Evolutionary conservation across 2,888 invertebrate genomes (phyloP).

Genomic region (Drosophila lutescens): DNA sequence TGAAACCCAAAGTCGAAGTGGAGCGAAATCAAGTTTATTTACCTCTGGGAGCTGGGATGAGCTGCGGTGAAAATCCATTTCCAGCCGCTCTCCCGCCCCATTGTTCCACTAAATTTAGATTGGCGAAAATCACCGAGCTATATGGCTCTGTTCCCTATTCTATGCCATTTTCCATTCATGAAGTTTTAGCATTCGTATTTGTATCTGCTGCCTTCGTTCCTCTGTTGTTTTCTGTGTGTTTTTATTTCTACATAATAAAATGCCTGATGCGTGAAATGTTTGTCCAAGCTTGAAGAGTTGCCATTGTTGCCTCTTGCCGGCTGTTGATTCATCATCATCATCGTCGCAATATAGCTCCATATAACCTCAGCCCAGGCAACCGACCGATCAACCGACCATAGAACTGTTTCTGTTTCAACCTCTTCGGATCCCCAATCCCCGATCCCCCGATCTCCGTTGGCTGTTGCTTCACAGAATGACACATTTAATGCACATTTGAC

Average conservation of each 20-base stretch:
- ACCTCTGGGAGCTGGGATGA: slow-evolving; percentile 10
- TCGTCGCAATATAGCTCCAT: slow-evolving; percentile 64
- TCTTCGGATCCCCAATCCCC: neutral
- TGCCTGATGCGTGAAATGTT: slow-evolving; percentile 83
- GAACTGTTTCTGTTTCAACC: slow-evolving; percentile 27
- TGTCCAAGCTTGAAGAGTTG: slow-evolving; percentile 82
- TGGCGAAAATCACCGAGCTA: slow-evolving; percentile 34
- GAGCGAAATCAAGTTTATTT: slow-evolving; percentile 48
- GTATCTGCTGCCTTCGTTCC: slow-evolving; percentile 15
- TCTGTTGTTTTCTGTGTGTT: slow-evolving; percentile 35
- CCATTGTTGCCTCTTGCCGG: slow-evolving; percentile 72
- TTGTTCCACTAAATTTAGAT: slow-evolving; percentile 44
- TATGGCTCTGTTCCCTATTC: slow-evolving; percentile 29
- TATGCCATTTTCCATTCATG: slow-evolving; percentile 41
- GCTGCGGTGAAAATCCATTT: slow-evolving; percentile 45
- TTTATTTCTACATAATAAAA: slow-evolving; percentile 75
- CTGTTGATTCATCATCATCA: slow-evolving; percentile 74
- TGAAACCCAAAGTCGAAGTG: slow-evolving; percentile 35
- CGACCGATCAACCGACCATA: slow-evolving; percentile 74
- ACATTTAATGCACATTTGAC: slow-evolving; percentile 81
- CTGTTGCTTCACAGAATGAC: slow-evolving; percentile 76
- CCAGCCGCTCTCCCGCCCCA: slow-evolving; percentile 13
- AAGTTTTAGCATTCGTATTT: slow-evolving; percentile 38
- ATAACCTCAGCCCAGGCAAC: slow-evolving; percentile 76
- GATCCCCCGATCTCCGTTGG: slow-evolving; percentile 60